Evolutionary conservation across 2,797 vertebrate genomes (phyloP).

Genomic region (Alcedo quadribrachys): DNA sequence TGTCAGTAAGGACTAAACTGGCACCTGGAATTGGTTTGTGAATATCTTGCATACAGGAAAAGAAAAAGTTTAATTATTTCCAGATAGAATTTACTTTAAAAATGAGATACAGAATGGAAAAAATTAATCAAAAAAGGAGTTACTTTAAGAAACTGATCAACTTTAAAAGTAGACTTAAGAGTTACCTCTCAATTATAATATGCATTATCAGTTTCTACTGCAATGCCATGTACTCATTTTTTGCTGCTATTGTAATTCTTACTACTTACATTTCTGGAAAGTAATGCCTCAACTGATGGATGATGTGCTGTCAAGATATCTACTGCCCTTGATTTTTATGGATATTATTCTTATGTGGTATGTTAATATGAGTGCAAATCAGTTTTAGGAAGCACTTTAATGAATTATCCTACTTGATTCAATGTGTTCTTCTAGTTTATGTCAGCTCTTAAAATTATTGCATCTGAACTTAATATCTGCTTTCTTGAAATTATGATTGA

Average conservation of each 20-base stretch:
- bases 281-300: neutral
- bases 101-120: neutral
- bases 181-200: neutral
- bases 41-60: neutral
- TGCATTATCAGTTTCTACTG: neutral
- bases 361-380: neutral
- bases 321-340: neutral
- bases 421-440: neutral
- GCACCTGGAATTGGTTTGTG: neutral
- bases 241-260: neutral
- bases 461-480: neutral
- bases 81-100: neutral
- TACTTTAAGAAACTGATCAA: neutral
- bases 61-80: neutral
- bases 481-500: slow-evolving; percentile 17
- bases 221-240: neutral
- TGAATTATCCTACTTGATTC: neutral
- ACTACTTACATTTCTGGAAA: neutral
- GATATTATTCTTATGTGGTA: neutral
- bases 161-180: neutral
- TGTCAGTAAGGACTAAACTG: neutral
- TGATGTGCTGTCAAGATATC: neutral
- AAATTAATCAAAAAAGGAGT: neutral
- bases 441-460: neutral
- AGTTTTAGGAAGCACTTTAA: neutral